Evolutionary conservation across 2,113 vertebrate genomes (phyloP), one percentile per base, ranked within the genome.

Genomic region (Ptilonorhynchus violaceus): DNA sequence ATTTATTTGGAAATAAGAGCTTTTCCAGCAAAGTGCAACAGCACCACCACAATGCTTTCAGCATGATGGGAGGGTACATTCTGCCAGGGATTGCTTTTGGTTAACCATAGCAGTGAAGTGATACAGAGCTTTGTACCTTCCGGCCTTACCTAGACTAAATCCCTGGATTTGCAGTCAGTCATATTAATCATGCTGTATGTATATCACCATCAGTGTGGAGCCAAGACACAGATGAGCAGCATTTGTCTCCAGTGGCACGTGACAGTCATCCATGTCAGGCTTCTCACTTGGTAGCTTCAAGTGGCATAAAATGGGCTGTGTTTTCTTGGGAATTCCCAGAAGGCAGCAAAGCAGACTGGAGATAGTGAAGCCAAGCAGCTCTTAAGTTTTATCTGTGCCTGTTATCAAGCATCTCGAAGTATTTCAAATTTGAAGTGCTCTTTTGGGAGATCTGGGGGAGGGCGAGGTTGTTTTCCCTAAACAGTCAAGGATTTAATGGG

Each of bases 1-100:
- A 96, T 95, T 95, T 93, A 93, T 59, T 8, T 39, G 66, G 59
- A 96, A 95, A 86, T 50, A 35, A 39, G 77, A 85, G 46, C 24
- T 80, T 90, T 91, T 47, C 63, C 88, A 88, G 78, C 31, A 85
- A 93, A 96, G 90, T 79, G 85, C 90, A 94, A 96, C 75, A 96
- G 96, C 96, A 94, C 93, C 92, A 80, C 89, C 92, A 81, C 68
- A 87, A 56, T 27, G 15, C 58, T 73, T 73, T 28, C 44, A 92
- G 47, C 37, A 10, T 2, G 16, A 91, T 41, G 33, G 28, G 15
- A 68, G 44, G 28, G 10, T 33, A 16, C 2, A 1, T 52, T 85
- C 62, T 89, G 49, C 30, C 21, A 67, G 75, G 31, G 31, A 70
- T 6, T n/a, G 33, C 3, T 74, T 89, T 91, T 46, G 62, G 42